Conservation (phyloP, 2,113 vertebrate species). For the Ptyas mucosa region DNA sequence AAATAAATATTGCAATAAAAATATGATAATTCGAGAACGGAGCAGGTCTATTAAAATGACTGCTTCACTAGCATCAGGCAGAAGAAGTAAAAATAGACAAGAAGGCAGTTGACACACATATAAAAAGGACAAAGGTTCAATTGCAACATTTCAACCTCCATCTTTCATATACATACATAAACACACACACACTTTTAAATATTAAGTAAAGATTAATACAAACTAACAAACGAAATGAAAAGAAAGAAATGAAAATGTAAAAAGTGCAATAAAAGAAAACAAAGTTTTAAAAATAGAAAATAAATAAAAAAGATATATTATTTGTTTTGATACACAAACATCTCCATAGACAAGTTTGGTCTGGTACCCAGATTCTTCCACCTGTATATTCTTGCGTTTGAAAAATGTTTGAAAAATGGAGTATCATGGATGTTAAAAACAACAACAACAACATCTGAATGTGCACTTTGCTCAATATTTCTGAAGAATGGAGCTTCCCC, state of each 20-base stretch:
- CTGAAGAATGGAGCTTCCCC: background rate
- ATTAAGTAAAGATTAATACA: too few species aligned
- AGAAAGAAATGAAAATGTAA: background rate
- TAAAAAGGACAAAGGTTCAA: background rate
- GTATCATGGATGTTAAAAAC: background rate
- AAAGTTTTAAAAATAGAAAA: background rate
- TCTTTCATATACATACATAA: background rate
- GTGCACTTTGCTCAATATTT: background rate
- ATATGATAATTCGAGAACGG: background rate
- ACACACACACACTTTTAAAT: too few species aligned
- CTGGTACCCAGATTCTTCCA: background rate
- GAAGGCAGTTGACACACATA: background rate
- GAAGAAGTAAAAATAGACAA: background rate
- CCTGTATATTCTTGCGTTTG: background rate
- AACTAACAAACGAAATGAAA: background rate
- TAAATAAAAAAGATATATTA: background rate
- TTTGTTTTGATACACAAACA: background rate
- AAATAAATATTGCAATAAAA: background rate
- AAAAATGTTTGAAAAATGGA: background rate
- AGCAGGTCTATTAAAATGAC: background rate
- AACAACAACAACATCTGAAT: background rate
- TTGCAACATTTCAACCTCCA: background rate
- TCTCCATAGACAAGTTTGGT: background rate
- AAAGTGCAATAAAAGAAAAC: background rate
- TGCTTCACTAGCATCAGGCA: background rate